Evolutionary conservation across 2,113 vertebrate genomes (phyloP).

Genomic region (Pristiophorus japonicus): DNA sequence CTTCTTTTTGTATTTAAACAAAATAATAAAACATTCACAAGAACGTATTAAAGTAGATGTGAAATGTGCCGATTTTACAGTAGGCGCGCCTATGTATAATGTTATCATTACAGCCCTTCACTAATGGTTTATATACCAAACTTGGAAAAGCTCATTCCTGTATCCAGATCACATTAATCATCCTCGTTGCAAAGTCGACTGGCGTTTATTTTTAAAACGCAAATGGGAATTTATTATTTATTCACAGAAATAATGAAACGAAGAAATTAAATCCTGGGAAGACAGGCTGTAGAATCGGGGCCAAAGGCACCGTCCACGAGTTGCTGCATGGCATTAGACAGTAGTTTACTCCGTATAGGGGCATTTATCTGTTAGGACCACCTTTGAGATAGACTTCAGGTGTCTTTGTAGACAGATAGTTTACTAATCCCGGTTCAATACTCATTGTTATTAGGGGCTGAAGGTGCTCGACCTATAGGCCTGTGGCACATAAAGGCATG

Average conservation of each 20-base stretch:
- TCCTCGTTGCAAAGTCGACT: not conserved
- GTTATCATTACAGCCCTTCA: not conserved
- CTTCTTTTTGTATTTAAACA: not conserved
- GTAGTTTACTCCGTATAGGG: not conserved
- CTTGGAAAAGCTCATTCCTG: not conserved
- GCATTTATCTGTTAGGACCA: not conserved
- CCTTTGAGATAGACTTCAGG: slow-evolving; percentile 14
- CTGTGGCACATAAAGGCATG: not conserved
- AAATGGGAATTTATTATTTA: not conserved
- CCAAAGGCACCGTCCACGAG: no score
- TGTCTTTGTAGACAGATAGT: not conserved
- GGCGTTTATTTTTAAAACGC: not conserved
- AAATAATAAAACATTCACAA: not conserved
- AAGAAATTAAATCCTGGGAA: not conserved
- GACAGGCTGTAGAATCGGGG: not conserved
- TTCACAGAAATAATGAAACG: not conserved
- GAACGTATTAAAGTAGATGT: not conserved
- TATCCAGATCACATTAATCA: not conserved
- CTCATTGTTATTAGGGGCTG: not conserved
- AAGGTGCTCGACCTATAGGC: not conserved
- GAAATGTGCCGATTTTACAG: not conserved
- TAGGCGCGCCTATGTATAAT: not conserved
- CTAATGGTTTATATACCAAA: not conserved
- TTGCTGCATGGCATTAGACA: not conserved
- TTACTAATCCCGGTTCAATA: not conserved